phyloP scores from a whole-genome alignment of 2,888 invertebrate species.

The Lasioglossum lativentre region DNA sequence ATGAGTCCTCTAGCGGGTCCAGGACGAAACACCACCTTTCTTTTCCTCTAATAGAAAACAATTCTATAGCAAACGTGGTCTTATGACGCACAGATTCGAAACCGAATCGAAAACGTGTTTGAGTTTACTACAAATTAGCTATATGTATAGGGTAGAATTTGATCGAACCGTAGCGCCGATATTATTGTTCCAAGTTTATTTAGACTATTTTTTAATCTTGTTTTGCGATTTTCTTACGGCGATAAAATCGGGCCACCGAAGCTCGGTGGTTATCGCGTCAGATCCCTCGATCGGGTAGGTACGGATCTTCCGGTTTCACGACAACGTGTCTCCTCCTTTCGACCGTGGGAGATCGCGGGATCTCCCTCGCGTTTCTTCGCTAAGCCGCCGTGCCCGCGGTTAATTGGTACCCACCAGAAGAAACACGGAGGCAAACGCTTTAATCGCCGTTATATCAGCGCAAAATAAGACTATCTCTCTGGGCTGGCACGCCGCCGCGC shows the following conservation, averaged over 20 bases:
- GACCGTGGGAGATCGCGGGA: constrained; percentile 45
- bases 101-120: too few relatives aligned
- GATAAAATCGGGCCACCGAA: not conserved
- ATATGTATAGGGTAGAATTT: too few relatives aligned
- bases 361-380: constrained; percentile 60
- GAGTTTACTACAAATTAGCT: too few relatives aligned
- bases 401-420: constrained; percentile 68
- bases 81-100: too few relatives aligned
- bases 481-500: not conserved
- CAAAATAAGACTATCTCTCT: constrained; percentile 57
- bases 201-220: not conserved
- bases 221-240: not conserved
- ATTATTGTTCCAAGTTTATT: too few relatives aligned
- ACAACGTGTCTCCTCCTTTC: constrained; percentile 8
- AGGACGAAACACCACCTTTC: too few relatives aligned
- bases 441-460: constrained; percentile 72
- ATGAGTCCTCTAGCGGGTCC: too few relatives aligned
- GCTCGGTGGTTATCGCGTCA: not conserved
- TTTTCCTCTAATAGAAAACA: too few relatives aligned
- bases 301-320: constrained; percentile 26
- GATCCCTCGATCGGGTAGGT: not conserved
- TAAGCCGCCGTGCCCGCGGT: constrained; percentile 44
- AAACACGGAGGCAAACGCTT: constrained; percentile 56
- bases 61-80: too few relatives aligned
- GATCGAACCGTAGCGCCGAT: too few relatives aligned